Conservation (phyloP, 2,113 vertebrate genomes). For the Phalacrocorax pelagicus region DNA sequence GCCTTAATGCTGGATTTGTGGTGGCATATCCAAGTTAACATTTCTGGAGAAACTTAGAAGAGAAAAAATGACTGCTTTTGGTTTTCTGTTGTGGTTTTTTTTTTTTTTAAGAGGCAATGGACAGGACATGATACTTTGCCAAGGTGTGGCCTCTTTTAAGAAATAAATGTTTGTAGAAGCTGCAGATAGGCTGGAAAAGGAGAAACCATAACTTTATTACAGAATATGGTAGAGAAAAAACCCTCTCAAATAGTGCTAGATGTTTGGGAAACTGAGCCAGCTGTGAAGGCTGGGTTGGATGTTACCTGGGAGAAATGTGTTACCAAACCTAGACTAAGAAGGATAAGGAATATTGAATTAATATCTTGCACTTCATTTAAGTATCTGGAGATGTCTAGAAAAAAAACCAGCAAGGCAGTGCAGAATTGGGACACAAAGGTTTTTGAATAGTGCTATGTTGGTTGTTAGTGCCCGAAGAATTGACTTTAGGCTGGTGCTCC, state of each 20-base stretch:
- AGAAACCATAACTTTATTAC: neutral
- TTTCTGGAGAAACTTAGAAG: neutral
- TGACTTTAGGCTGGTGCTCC: neutral
- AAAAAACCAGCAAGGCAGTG: neutral
- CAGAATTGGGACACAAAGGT: neutral
- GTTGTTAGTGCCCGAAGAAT: neutral
- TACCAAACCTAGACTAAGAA: neutral
- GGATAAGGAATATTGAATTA: neutral
- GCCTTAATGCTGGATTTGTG: neutral
- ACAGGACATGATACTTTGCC: neutral
- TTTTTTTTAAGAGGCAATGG: neutral
- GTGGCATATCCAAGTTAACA: neutral
- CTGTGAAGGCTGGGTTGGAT: neutral
- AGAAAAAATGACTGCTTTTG: neutral
- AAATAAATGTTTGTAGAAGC: neutral
- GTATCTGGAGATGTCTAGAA: neutral
- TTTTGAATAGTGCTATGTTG: neutral
- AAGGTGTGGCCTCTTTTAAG: neutral
- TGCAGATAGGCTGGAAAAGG: neutral
- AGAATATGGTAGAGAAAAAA: neutral
- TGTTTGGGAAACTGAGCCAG: neutral
- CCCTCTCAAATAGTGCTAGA: neutral
- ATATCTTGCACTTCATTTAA: neutral
- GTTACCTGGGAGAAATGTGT: neutral
- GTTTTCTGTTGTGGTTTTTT: neutral